Evolutionary conservation across 1,140 invertebrate species (phyloP).

Genomic region (Saccostrea cuccullata): DNA sequence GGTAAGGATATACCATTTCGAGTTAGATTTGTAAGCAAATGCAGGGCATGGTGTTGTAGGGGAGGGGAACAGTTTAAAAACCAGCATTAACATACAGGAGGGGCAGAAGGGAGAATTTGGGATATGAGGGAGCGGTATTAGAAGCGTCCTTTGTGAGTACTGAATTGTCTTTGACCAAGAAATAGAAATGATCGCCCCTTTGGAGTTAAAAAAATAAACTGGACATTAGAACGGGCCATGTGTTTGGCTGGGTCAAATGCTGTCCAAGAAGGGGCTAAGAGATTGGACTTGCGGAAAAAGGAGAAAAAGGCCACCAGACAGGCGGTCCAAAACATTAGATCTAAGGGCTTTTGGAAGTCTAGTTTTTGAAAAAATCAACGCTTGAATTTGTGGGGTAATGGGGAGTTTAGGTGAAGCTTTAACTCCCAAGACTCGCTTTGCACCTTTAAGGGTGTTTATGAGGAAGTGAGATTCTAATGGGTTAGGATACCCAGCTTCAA

Average conservation of each 20-base stretch:
- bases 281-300: slow-evolving; percentile 46
- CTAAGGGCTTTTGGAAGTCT: not conserved
- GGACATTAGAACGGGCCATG: not conserved
- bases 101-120: not conserved
- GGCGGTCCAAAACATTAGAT: slow-evolving; percentile 36
- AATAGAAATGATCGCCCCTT: not conserved
- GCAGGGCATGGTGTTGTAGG: too few relatives aligned
- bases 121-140: slow-evolving; percentile 15
- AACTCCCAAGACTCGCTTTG: slow-evolving; percentile 13
- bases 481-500: not conserved
- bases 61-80: too few relatives aligned
- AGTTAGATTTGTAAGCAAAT: too few relatives aligned
- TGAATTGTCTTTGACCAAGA: slow-evolving; percentile 43
- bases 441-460: slow-evolving; percentile 8
- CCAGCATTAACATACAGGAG: too few relatives aligned
- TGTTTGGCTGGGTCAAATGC: slow-evolving; percentile 40
- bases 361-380: not conserved
- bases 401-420: slow-evolving; percentile 6
- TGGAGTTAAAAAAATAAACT: not conserved
- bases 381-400: slow-evolving; percentile 1
- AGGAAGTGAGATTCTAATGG: slow-evolving; percentile 26
- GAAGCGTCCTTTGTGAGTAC: not conserved
- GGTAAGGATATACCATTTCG: too few relatives aligned
- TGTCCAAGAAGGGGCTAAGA: not conserved
- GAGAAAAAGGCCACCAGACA: slow-evolving; percentile 46